Evolutionary conservation across 2,797 vertebrate species (phyloP).

Genomic region (Galaxias olidus): DNA sequence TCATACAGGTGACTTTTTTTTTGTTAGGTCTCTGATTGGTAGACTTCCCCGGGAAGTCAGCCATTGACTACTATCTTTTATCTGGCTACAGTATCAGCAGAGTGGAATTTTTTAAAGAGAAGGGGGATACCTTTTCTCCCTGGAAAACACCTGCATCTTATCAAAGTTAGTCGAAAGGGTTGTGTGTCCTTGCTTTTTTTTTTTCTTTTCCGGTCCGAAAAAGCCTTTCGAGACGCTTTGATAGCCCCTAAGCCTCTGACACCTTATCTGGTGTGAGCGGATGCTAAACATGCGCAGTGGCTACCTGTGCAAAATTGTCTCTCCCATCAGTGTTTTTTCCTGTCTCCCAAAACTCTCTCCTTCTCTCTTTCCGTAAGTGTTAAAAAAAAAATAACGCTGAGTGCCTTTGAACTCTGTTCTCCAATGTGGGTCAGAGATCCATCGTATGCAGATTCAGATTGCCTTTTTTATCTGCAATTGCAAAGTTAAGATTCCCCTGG

Average conservation of each 20-base stretch:
- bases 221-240: slow-evolving; percentile 55
- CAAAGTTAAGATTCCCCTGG: slow-evolving; percentile 72
- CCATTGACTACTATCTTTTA: slow-evolving; percentile 53
- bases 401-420: slow-evolving; percentile 73
- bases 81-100: slow-evolving; percentile 54
- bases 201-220: slow-evolving; percentile 32
- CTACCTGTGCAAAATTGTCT: slow-evolving; percentile 44
- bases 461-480: slow-evolving; percentile 76
- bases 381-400: slow-evolving; percentile 15
- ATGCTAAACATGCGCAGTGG: slow-evolving; percentile 48
- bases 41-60: slow-evolving; percentile 49
- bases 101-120: slow-evolving; percentile 61
- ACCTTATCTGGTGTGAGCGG: slow-evolving; percentile 50
- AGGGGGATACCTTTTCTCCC: slow-evolving; percentile 44
- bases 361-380: slow-evolving; percentile 43
- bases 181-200: slow-evolving; percentile 37
- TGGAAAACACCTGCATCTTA: slow-evolving; percentile 70
- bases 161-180: slow-evolving; percentile 59
- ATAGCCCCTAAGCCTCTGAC: slow-evolving; percentile 50
- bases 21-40: slow-evolving; percentile 53
- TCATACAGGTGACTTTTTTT: slow-evolving; percentile 44
- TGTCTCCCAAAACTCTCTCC: not conserved
- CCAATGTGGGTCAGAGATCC: slow-evolving; percentile 78
- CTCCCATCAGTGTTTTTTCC: slow-evolving; percentile 34
- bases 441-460: slow-evolving; percentile 69